Conservation (phyloP, 1,140 invertebrate genomes). For the Ptiloglossa arizonensis region DNA sequence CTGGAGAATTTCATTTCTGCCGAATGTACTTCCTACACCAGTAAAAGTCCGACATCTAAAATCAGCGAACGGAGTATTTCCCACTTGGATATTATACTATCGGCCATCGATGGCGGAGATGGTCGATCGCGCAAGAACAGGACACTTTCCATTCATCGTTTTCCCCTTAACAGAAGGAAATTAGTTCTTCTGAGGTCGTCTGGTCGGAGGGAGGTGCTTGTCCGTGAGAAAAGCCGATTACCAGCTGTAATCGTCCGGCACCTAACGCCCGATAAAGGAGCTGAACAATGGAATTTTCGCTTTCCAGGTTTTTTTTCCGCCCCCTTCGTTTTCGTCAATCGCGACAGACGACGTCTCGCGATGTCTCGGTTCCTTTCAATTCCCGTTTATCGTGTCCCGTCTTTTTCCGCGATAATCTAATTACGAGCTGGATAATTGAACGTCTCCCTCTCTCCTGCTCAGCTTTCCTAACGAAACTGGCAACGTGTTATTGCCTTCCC, state of each 20-base stretch:
- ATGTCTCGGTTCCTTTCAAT: constrained; percentile 25
- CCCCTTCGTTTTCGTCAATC: constrained; percentile 26
- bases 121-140: not conserved
- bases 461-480: not conserved
- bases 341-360: constrained; percentile 31
- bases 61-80: constrained; percentile 4
- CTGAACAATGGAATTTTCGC: constrained; percentile 22
- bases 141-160: constrained; percentile 5
- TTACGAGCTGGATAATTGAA: constrained; percentile 2
- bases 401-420: constrained; percentile 18
- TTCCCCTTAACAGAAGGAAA: constrained; percentile 17
- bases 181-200: constrained; percentile 16
- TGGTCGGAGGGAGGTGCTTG: constrained; percentile 5
- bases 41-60: not conserved
- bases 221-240: constrained; percentile 50
- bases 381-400: not conserved
- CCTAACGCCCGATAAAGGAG: constrained; percentile 40
- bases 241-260: constrained; percentile 46
- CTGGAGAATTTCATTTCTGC: not conserved
- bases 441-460: not conserved
- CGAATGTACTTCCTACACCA: not conserved
- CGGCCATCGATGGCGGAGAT: not conserved
- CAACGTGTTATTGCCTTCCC: not conserved
- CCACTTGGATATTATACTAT: not conserved
- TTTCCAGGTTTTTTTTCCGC: not conserved